These are phyloP conservation scores for Irena cyanogastra DNA, from an alignment of 2,113 vertebrate species.

Conservation along the genomic window DNA sequence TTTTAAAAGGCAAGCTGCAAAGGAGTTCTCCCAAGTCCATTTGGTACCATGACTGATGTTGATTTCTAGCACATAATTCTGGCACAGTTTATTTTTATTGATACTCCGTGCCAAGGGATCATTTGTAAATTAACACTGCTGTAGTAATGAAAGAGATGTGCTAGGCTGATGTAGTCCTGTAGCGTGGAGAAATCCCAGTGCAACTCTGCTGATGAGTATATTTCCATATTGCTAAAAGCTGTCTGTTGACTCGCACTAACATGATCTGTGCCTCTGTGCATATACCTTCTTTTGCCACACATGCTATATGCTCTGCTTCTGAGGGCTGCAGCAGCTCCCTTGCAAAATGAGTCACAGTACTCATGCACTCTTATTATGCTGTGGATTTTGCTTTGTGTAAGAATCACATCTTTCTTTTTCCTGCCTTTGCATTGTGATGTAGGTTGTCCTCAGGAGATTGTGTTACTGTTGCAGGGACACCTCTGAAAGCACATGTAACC, in stretches of 20 bases:
- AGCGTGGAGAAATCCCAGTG: background rate
- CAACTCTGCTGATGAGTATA: background rate
- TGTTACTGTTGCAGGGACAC: background rate
- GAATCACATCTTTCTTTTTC: background rate
- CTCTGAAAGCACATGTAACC: fast-evolving
- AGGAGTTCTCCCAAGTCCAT: background rate
- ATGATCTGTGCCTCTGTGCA: background rate
- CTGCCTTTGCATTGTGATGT: background rate
- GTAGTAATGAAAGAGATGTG: background rate
- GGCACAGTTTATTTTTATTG: background rate
- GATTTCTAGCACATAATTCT: background rate
- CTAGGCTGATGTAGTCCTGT: background rate
- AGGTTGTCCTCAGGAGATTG: background rate
- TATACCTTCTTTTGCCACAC: background rate
- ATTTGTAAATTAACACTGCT: background rate
- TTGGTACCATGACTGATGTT: background rate
- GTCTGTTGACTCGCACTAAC: background rate
- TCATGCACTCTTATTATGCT: fast-evolving
- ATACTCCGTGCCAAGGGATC: background rate
- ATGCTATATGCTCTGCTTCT: background rate
- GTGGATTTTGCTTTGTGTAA: background rate
- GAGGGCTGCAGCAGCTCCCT: background rate
- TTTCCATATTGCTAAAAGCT: background rate
- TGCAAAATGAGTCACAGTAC: background rate
- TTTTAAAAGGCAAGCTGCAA: slow-evolving; percentile 14